Percentiles rank a stretch among this genome's conserved stretches.
These are phyloP conservation scores for Drosophila cracens DNA, from an alignment of 2,888 invertebrate species.

Conservation along the genomic window DNA sequence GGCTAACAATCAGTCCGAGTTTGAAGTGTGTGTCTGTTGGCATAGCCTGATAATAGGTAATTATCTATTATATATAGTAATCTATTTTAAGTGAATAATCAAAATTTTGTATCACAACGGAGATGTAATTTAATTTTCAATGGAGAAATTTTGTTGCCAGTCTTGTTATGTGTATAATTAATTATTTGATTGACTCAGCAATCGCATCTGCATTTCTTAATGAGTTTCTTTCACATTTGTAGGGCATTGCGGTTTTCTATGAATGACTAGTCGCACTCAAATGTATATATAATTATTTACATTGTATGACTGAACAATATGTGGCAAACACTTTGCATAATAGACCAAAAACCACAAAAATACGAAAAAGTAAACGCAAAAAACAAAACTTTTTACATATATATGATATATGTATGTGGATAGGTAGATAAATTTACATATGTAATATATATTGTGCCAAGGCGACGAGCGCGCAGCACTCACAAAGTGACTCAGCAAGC, in stretches of 20 bases:
- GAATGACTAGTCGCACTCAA: slow-evolving; percentile 54
- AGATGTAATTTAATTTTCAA: not conserved
- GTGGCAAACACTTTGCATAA: slow-evolving; percentile 67
- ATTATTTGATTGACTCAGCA: slow-evolving; percentile 21
- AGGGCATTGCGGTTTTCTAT: slow-evolving; percentile 26
- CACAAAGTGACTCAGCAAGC: slow-evolving; percentile 53
- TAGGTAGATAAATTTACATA: not conserved
- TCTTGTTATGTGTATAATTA: not conserved
- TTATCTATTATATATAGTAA: not conserved
- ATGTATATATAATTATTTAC: slow-evolving; percentile 4
- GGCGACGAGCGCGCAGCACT: slow-evolving; percentile 46
- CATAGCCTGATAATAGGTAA: slow-evolving; percentile 6
- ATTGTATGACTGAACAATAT: slow-evolving; percentile 37
- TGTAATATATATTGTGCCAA: slow-evolving; percentile 74
- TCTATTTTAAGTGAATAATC: slow-evolving; percentile 14
- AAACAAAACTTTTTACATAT: slow-evolving; percentile 51
- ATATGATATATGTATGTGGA: not conserved
- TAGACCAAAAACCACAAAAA: slow-evolving; percentile 27
- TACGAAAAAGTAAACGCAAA: slow-evolving; percentile 5
- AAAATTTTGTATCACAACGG: not conserved
- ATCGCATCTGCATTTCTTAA: slow-evolving; percentile 29
- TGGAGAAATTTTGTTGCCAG: not conserved
- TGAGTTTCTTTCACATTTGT: slow-evolving; percentile 13
- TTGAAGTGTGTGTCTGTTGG: not conserved
- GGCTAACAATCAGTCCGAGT: slow-evolving; percentile 24